Conservation (phyloP, 2,113 vertebrate genomes). For the Catharus bicknelli region DNA sequence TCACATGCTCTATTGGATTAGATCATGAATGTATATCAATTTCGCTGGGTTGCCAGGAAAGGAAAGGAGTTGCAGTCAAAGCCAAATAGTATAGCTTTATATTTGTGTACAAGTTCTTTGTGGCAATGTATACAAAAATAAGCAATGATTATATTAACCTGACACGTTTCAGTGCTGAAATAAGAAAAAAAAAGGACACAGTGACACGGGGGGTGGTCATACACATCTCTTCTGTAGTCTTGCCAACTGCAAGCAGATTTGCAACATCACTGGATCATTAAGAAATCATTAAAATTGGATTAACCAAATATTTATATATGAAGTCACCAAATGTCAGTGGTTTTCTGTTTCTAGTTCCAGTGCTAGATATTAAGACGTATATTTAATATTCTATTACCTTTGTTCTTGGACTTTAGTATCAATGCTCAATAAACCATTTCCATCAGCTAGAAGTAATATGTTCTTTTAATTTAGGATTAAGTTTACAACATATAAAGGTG, state of each 20-base stretch:
- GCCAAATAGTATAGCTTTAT: neutral
- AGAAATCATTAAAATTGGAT: neutral
- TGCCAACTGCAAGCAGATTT: neutral
- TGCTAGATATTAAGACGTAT: neutral
- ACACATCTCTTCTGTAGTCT: neutral
- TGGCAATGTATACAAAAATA: neutral
- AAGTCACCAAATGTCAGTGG: neutral
- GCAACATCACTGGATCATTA: neutral
- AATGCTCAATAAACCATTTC: neutral
- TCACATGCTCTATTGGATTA: neutral
- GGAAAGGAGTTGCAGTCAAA: neutral
- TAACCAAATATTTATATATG: neutral
- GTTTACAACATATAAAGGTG: neutral
- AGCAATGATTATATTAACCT: neutral
- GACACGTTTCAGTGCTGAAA: neutral
- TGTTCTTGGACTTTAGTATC: neutral
- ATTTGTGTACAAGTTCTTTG: neutral
- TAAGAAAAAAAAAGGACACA: neutral
- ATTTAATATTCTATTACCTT: neutral
- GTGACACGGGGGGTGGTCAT: rapidly evolving
- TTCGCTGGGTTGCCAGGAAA: neutral
- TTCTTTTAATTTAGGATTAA: neutral
- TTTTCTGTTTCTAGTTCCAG: neutral
- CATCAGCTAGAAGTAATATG: neutral
- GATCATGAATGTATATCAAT: neutral